phyloP scores from a whole-genome alignment of 2,113 vertebrate species.

The Pteronura brasiliensis region DNA sequence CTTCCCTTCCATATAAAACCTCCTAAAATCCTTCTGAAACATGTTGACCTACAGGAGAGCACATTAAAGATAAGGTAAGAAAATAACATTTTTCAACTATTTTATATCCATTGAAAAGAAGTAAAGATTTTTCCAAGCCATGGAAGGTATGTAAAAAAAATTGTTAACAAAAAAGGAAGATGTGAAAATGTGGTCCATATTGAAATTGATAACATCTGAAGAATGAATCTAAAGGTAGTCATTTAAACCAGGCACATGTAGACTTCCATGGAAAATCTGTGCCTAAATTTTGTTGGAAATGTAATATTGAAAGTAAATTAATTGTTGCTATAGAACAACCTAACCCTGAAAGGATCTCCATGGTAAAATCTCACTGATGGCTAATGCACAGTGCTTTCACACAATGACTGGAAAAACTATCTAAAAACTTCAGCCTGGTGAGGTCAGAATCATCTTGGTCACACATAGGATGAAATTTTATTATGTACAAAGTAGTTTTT shows the following conservation, averaged over 20 bases:
- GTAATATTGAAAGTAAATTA: background rate
- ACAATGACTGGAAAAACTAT: background rate
- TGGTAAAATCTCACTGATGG: background rate
- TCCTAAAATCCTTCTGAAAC: background rate
- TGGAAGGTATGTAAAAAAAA: background rate
- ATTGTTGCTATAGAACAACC: background rate
- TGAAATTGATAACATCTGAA: background rate
- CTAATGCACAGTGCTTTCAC: background rate
- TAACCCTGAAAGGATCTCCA: background rate
- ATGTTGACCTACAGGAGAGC: background rate
- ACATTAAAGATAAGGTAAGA: background rate
- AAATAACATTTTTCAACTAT: background rate
- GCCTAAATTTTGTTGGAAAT: background rate
- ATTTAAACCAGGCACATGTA: background rate
- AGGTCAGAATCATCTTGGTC: background rate
- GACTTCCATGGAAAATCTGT: background rate
- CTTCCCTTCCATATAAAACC: background rate
- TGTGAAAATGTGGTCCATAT: background rate
- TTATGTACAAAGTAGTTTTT: conserved; percentile 9
- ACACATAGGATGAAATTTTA: background rate
- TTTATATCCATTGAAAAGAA: background rate
- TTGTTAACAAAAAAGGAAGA: background rate
- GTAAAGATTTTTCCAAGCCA: background rate
- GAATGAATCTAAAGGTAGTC: background rate
- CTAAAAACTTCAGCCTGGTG: background rate